These are phyloP conservation scores for Caenorhabditis macrosperma DNA, from an alignment of 2,888 invertebrate genomes.

Conservation along the genomic window DNA sequence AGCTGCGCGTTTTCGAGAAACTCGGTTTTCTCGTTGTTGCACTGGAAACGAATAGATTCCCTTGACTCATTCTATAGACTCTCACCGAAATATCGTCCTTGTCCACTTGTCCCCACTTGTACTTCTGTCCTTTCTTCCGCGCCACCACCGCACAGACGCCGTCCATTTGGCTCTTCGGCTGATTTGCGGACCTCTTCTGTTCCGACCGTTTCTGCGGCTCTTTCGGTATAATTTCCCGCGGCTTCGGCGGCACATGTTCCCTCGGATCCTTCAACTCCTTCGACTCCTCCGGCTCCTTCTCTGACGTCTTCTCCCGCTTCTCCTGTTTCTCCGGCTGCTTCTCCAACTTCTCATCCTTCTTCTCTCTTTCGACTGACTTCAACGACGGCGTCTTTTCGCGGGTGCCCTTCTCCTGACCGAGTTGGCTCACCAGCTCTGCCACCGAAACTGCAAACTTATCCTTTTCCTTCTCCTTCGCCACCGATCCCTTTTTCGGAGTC, in stretches of 20 bases:
- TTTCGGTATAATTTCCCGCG: too few relatives aligned
- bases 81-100: background rate
- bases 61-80: background rate
- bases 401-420: background rate
- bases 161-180: background rate
- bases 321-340: too few relatives aligned
- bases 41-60: background rate
- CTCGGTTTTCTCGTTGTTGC: conserved; percentile 47
- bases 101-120: conserved; percentile 1
- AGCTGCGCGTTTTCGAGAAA: conserved; percentile 54
- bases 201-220: background rate
- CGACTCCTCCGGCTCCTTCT: too few relatives aligned
- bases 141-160: too few relatives aligned
- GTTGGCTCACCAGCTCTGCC: background rate
- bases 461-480: background rate
- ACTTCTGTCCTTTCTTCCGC: background rate
- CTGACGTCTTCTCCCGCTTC: too few relatives aligned
- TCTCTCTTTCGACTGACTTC: background rate
- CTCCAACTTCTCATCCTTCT: background rate
- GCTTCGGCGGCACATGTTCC: too few relatives aligned
- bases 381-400: background rate
- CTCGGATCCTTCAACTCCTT: too few relatives aligned
- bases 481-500: background rate
- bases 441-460: background rate
- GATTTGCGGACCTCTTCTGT: background rate